Base-by-base conservation (phyloP, 2,888 invertebrate genomes). In the Heterodera filipjevi region DNA sequence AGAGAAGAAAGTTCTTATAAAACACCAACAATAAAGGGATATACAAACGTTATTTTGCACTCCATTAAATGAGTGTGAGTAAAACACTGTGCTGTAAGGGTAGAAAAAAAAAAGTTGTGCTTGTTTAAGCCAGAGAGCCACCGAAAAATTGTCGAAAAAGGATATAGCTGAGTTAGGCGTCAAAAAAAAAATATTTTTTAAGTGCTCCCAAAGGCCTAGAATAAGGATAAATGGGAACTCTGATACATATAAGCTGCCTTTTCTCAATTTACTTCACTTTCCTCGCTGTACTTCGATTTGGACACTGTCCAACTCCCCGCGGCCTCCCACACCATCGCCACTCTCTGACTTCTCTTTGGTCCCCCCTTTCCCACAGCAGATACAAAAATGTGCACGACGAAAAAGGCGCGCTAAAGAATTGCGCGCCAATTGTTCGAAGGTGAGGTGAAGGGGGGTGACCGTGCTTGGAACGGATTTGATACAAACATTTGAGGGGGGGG, bases 391-490 rank as follows among this genome's bases (percentile, higher is more conserved):
- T 59, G 59, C 27, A 19, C n/a, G n/a, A 49, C 49, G 16, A 49
- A 49, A 59, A n/a, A 59, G 27, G 59, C 22, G 59, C 22, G 59
- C n/a, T 19, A 59, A 59, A 22, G 49, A 49, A 49, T n/a, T 59
- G 59, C 59, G 59, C 59, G 59, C 59, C 59, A 59, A 59, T 59
- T 59, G 59, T 59, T 59, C n/a, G n/a, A 59, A 59, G 19, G 59
- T 59, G 59, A 10, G 27, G 59, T 22, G 59, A 59, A 27, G 59
- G 59, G n/a, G 39, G 39, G 59, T 59, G 59, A 59, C 59, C n/a
- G 59, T 59, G 59, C 59, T 59, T 59, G 59, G 59, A n/a, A 59
- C 59, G 59, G 59, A 59, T 59, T 59, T 59, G 22, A 59, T n/a
- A 59, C 59, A n/a, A n/a, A 59, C 59, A n/a, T 16, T 49, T 3